These are phyloP conservation scores for Hybognathus amarus DNA, from an alignment of 2,797 vertebrate species.

Conservation along the genomic window DNA sequence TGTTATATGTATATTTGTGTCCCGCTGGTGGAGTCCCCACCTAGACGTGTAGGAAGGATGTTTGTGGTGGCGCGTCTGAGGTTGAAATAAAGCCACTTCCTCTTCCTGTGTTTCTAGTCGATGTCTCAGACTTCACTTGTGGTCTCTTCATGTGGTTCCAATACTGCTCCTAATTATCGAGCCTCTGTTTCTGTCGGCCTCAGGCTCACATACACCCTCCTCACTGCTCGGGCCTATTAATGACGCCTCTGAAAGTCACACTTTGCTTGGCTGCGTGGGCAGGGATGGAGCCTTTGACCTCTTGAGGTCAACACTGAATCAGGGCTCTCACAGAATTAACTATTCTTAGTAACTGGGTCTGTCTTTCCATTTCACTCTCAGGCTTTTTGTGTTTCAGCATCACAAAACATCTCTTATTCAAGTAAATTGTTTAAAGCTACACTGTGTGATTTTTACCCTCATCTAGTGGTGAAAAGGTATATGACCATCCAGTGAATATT, in stretches of 20 bases:
- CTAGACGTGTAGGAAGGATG: slow-evolving; percentile 74
- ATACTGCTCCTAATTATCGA: slow-evolving; percentile 45
- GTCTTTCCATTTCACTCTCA: background rate
- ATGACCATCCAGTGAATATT: too few species aligned
- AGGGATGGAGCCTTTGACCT: slow-evolving; percentile 17
- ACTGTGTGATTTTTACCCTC: too few species aligned
- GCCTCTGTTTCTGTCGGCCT: background rate
- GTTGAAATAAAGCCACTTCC: slow-evolving; percentile 77
- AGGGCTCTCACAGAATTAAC: background rate
- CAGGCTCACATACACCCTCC: slow-evolving; percentile 15
- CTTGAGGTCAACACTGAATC: slow-evolving; percentile 11
- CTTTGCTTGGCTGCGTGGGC: slow-evolving; percentile 26
- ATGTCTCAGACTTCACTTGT: slow-evolving; percentile 64
- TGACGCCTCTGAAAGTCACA: slow-evolving; percentile 40
- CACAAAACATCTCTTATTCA: background rate
- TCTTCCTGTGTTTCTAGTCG: slow-evolving; percentile 66
- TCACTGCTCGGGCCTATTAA: slow-evolving; percentile 40
- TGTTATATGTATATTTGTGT: slow-evolving; percentile 19
- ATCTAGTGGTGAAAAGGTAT: too few species aligned
- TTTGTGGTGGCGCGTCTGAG: slow-evolving; percentile 74
- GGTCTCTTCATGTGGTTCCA: slow-evolving; percentile 55
- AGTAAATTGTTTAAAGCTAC: background rate
- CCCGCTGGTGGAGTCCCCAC: slow-evolving; percentile 61
- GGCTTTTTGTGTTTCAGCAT: background rate
- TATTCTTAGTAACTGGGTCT: background rate